Conservation (phyloP, 2,797 vertebrate species). For the Sitta carolinensis region DNA sequence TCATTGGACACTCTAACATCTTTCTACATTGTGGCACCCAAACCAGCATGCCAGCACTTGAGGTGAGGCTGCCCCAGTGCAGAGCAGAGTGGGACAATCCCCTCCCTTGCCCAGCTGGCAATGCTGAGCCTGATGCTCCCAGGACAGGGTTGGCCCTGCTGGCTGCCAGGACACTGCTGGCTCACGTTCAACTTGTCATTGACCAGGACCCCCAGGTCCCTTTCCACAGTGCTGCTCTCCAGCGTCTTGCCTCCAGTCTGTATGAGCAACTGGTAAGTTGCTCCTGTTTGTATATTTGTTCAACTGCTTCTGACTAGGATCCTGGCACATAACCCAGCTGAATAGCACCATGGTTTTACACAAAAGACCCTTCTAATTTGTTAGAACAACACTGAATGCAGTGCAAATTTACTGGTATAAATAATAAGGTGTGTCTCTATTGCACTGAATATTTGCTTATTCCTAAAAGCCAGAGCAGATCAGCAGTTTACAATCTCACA, state of each 20-base stretch:
- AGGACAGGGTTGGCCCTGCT: fast-evolving
- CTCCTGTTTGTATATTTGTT: background rate
- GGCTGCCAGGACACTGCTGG: background rate
- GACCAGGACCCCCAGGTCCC: background rate
- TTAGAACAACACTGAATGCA: background rate
- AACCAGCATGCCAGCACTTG: fast-evolving
- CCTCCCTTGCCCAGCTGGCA: fast-evolving
- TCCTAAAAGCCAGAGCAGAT: background rate
- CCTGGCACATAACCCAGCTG: background rate
- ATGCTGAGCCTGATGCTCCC: background rate
- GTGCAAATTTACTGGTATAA: background rate
- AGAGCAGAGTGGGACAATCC: fast-evolving
- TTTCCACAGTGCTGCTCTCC: background rate
- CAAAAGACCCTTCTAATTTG: background rate
- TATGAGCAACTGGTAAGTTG: background rate
- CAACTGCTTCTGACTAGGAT: background rate
- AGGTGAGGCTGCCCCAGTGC: fast-evolving
- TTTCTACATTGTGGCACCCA: background rate
- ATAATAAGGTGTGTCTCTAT: background rate
- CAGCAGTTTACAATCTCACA: background rate
- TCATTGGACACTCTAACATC: background rate
- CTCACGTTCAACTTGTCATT: fast-evolving
- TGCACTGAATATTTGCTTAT: background rate
- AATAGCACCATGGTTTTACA: background rate
- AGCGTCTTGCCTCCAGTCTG: background rate